Base-by-base conservation (phyloP, 2,113 vertebrate genomes). In the Oriolus oriolus region DNA sequence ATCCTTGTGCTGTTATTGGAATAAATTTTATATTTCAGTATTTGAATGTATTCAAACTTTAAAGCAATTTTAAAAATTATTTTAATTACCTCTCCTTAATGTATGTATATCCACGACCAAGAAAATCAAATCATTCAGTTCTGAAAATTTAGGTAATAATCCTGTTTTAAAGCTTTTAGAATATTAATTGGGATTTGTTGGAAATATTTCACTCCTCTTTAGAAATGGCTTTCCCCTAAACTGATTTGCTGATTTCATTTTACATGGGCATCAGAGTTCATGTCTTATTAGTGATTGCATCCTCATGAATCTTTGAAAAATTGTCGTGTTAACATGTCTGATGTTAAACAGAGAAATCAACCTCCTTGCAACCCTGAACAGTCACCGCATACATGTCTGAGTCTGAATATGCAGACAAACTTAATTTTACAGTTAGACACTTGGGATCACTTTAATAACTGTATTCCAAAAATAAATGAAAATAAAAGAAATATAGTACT, bases 261-360 rank as follows among this genome's bases (percentile, higher is more conserved):
- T 50, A 79, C 27, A 77, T 69, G 41, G 63, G 68, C 33, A 59
- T 82, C 60, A 80, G 54, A 90, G 41, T 94, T 94, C 81, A 87
- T 83, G 74, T 85, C 13, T 89, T 56, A 64, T 39, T 73, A 68
- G 21, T 50, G 16, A 91, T 53, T 83, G 21, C n/a, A 94, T 47
- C 37, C 49, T 95, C 31, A 33, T 42, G 35, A 93, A 93, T 63
- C 37, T 33, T 96, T 89, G 78, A 96, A 97, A 97, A 97, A 94
- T 96, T 85, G 84, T 82, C 84, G 19, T 66, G 93, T 95, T 95
- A 91, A 59, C 57, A 78, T 90, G 63, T 15, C 54, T 88, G 74
- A 92, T 84, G 44, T 96, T 61, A 73, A 96, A 78, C 56, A 91
- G 65, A 94, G 81, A 92, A 97, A 95, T 74, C 82, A 87, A 79